Conservation (phyloP, 2,113 vertebrate genomes). For the Nyctibius bracteatus region DNA sequence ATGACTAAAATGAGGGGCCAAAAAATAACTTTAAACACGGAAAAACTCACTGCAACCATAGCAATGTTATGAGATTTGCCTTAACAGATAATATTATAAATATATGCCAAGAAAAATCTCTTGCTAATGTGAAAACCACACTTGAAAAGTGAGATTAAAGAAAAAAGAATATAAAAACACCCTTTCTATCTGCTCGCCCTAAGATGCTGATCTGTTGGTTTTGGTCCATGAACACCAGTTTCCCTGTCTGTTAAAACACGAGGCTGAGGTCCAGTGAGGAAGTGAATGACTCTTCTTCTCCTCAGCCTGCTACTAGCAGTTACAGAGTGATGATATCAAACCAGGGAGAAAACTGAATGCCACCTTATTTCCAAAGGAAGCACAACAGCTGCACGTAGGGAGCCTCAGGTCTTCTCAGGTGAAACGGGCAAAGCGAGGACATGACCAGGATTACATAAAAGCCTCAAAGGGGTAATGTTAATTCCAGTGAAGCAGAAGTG, state of each 20-base stretch:
- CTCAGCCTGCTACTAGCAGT: not conserved
- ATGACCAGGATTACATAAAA: not conserved
- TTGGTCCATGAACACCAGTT: not conserved
- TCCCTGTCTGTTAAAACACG: not conserved
- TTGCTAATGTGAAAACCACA: not conserved
- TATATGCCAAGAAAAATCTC: not conserved
- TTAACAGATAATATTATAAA: not conserved
- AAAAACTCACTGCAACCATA: not conserved
- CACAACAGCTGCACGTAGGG: not conserved
- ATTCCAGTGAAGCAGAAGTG: not conserved
- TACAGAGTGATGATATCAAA: not conserved
- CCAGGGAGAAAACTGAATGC: not conserved
- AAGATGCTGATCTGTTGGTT: not conserved
- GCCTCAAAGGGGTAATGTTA: not conserved
- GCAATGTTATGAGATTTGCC: not conserved
- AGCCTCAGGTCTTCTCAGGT: not conserved
- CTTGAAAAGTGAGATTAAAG: not conserved
- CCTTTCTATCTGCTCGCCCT: not conserved
- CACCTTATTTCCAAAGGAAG: not conserved
- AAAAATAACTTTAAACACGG: not conserved
- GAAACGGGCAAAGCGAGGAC: fast-evolving
- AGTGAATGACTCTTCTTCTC: not conserved
- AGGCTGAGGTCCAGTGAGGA: not conserved
- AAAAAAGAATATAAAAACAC: not conserved
- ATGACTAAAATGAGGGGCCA: not conserved